phyloP scores from a whole-genome alignment of 2,113 vertebrate species.

The Pseudopodoces humilis region DNA sequence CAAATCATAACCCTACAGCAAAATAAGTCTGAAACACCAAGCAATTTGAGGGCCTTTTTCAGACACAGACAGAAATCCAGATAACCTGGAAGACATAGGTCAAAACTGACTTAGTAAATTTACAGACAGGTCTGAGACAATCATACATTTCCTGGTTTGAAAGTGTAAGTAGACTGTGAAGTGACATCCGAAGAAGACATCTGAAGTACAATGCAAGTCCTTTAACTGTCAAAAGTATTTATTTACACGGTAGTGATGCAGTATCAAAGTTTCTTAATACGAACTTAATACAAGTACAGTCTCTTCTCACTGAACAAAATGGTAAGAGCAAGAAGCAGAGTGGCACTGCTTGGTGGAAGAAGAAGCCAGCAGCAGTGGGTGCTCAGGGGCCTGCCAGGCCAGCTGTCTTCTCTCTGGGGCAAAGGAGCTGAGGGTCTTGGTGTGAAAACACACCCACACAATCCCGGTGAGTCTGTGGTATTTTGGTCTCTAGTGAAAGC shows the following conservation, averaged over 20 bases:
- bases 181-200: background rate
- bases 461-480: fast-evolving
- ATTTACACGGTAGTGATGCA: background rate
- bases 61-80: background rate
- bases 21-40: background rate
- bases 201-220: background rate
- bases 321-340: background rate
- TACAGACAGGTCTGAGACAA: background rate
- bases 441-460: background rate
- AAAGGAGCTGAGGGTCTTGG: background rate
- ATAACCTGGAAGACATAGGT: background rate
- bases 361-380: background rate
- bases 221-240: background rate
- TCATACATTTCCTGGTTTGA: background rate
- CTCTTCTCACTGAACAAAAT: background rate
- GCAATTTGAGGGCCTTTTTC: background rate
- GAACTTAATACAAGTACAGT: background rate
- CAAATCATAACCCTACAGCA: background rate
- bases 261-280: background rate
- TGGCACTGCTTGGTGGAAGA: background rate
- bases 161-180: background rate
- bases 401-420: background rate
- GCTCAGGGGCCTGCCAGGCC: background rate
- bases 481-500: background rate
- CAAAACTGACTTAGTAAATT: background rate